Percentiles rank a stretch among this genome's conserved stretches.
These are phyloP conservation scores for Trachelipus rathkii DNA, from an alignment of 1,140 invertebrate species.

Conservation along the genomic window DNA sequence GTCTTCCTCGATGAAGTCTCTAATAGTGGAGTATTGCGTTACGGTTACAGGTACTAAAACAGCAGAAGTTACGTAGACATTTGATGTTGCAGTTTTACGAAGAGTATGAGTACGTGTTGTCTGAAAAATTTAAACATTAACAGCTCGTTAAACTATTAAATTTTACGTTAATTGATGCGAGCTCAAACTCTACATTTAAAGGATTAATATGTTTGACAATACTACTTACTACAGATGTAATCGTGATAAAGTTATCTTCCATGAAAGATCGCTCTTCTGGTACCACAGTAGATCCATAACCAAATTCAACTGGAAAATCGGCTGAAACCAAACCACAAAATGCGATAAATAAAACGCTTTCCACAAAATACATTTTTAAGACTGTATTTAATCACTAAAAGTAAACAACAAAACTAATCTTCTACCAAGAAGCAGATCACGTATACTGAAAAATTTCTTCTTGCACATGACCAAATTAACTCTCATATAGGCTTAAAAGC, in stretches of 20 bases:
- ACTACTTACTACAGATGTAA: background rate
- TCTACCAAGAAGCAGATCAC: too few species aligned
- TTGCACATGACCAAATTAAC: too few species aligned
- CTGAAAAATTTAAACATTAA: background rate
- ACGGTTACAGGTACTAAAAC: background rate
- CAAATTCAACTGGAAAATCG: too few species aligned
- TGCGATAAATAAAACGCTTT: too few species aligned
- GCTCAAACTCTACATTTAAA: background rate
- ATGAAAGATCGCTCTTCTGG: too few species aligned
- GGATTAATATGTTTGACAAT: background rate
- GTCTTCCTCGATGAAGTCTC: background rate
- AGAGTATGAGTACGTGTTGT: background rate
- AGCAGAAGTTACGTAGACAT: background rate
- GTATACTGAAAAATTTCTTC: too few species aligned
- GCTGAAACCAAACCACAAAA: too few species aligned
- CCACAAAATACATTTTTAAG: too few species aligned
- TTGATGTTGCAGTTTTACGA: background rate
- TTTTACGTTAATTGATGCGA: background rate
- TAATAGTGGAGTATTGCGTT: background rate
- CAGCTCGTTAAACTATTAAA: background rate
- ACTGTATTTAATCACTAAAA: too few species aligned
- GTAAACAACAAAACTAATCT: too few species aligned
- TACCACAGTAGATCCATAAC: too few species aligned
- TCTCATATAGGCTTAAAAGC: too few species aligned
- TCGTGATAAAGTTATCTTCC: background rate